Evolutionary conservation across 2,797 vertebrate genomes (phyloP).

Genomic region (Silurus aristotelis): DNA sequence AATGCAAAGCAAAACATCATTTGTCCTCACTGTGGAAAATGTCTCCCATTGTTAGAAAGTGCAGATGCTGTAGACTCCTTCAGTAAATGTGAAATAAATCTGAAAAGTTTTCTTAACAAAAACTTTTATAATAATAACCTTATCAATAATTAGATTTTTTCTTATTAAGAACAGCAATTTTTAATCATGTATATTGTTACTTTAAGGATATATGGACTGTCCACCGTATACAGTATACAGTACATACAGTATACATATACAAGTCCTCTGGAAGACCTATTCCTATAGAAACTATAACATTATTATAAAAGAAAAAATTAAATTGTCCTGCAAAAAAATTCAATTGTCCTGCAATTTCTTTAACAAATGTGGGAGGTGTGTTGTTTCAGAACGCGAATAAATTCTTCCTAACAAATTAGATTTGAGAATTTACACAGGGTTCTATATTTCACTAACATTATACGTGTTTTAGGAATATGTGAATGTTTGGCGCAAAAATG

Average conservation of each 20-base stretch:
- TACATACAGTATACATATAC: background rate
- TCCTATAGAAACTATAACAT: background rate
- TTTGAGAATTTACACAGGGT: background rate
- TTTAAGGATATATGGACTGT: background rate
- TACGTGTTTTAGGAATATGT: background rate
- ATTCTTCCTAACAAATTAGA: background rate
- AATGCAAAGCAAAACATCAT: background rate
- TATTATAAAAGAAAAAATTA: background rate
- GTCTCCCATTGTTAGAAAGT: background rate
- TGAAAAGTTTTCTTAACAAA: background rate
- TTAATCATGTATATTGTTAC: background rate
- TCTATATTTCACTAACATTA: background rate
- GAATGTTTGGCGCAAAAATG: background rate
- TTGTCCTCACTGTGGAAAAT: background rate
- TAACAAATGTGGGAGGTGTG: background rate
- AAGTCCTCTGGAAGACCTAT: background rate
- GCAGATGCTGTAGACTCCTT: background rate
- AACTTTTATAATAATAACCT: background rate
- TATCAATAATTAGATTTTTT: background rate
- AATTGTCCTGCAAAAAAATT: too few species aligned
- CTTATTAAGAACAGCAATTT: background rate
- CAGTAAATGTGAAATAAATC: background rate
- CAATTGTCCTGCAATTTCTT: background rate
- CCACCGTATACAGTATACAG: background rate
- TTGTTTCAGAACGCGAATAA: background rate